Evolutionary conservation across 2,888 invertebrate genomes (phyloP).

Genomic region (Drepanosiphum platanoidis): DNA sequence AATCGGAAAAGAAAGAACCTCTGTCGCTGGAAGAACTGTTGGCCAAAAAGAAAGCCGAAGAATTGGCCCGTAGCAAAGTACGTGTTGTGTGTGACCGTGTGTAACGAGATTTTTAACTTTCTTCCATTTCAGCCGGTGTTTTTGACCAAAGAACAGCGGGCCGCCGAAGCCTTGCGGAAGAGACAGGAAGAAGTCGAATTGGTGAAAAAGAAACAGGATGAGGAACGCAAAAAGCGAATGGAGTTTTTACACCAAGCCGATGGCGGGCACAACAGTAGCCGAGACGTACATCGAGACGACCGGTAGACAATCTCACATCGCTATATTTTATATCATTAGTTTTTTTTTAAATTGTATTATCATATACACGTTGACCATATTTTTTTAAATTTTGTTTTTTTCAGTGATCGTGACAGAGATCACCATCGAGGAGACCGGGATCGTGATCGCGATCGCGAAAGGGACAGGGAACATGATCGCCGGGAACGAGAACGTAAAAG

Average conservation of each 20-base stretch:
- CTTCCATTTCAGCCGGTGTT: constrained; percentile 80
- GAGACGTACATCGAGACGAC: constrained; percentile 48
- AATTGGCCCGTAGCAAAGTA: constrained; percentile 90
- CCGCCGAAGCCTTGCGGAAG: constrained; percentile 85
- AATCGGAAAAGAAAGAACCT: constrained; percentile 78
- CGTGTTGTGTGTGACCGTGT: background rate
- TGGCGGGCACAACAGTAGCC: constrained; percentile 9
- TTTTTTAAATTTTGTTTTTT: constrained; percentile 7
- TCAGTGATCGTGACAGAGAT: constrained; percentile 56
- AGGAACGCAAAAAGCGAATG: constrained; percentile 74
- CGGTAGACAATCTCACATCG: background rate
- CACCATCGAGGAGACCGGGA: constrained; percentile 56
- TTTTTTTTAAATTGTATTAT: background rate
- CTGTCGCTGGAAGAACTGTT: constrained; percentile 94
- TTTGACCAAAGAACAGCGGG: constrained; percentile 94
- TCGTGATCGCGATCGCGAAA: constrained; percentile 61
- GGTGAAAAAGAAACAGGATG: constrained; percentile 77
- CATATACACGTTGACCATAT: background rate
- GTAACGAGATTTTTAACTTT: background rate
- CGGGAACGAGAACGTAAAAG: constrained; percentile 69
- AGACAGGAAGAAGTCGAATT: constrained; percentile 90
- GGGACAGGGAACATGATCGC: constrained; percentile 52
- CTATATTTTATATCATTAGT: background rate
- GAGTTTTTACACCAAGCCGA: constrained; percentile 68
- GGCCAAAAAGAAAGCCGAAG: constrained; percentile 95